These are phyloP conservation scores for Malacosoma neustria DNA, from an alignment of 2,888 invertebrate genomes.

Conservation along the genomic window DNA sequence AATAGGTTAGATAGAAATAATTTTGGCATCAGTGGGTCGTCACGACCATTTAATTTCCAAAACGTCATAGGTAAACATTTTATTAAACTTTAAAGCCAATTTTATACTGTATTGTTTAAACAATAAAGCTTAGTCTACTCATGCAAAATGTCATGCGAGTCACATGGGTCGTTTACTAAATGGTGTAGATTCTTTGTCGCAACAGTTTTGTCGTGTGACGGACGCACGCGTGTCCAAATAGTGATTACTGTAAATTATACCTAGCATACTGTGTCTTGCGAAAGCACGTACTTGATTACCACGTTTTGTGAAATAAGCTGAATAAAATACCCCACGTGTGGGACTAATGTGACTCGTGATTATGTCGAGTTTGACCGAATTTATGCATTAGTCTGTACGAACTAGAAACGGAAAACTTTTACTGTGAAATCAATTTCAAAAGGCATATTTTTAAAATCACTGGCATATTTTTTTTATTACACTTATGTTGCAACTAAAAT, in stretches of 20 bases:
- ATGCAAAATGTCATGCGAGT: not conserved
- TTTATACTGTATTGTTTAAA: not conserved
- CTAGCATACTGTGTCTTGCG: conserved; percentile 16
- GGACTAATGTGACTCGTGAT: not conserved
- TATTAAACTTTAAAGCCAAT: not conserved
- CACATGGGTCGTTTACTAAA: not conserved
- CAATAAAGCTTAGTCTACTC: not conserved
- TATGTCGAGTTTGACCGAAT: not conserved
- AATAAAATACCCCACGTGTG: not conserved
- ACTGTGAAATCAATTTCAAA: no score
- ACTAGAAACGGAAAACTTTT: no score
- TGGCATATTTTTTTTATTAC: no score
- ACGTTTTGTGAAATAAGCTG: conserved; percentile 9
- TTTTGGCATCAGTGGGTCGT: not conserved
- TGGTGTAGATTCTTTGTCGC: not conserved
- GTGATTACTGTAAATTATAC: conserved; percentile 32
- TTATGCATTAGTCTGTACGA: not conserved
- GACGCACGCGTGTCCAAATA: conserved; percentile 28
- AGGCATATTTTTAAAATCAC: no score
- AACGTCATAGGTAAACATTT: not conserved
- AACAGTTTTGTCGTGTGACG: conserved; percentile 19
- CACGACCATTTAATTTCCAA: not conserved
- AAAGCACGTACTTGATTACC: conserved; percentile 21
- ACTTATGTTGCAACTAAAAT: no score
- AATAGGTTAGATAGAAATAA: not conserved